Conservation (phyloP, 2,113 vertebrate species). For the Platichthys stellatus region DNA sequence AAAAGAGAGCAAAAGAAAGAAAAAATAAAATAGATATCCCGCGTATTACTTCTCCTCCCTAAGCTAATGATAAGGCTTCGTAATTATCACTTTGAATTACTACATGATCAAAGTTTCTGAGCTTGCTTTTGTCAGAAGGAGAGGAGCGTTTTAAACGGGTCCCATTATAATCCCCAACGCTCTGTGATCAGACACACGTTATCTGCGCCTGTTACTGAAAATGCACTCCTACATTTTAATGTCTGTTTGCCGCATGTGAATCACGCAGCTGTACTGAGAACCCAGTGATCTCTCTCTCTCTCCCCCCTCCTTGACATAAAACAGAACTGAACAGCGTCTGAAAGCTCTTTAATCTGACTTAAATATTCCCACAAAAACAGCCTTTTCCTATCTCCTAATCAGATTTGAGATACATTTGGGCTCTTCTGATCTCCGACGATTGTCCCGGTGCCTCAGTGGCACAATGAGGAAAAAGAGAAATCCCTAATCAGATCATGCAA, state of each 20-base stretch:
- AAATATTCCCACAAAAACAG: conserved; percentile 51
- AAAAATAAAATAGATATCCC: neutral
- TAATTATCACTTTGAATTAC: conserved; percentile 56
- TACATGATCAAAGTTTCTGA: conserved; percentile 61
- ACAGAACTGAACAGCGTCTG: conserved; percentile 64
- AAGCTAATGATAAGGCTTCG: conserved; percentile 49
- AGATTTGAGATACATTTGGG: conserved; percentile 50
- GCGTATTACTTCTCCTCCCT: conserved; percentile 19
- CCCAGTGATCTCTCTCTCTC: conserved; percentile 38
- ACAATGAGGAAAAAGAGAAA: conserved; percentile 12
- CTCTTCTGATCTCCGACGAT: conserved; percentile 46
- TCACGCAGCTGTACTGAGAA: conserved; percentile 10
- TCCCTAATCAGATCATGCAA: conserved; percentile 4
- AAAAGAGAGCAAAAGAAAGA: too few species aligned
- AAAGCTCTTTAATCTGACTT: conserved; percentile 70
- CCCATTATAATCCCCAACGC: conserved; percentile 46
- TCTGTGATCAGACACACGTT: conserved; percentile 54
- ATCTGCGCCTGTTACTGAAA: conserved; percentile 55
- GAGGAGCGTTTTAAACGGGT: conserved; percentile 48
- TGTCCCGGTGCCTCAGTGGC: conserved; percentile 37
- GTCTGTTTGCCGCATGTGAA: conserved; percentile 49
- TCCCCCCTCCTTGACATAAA: conserved; percentile 28
- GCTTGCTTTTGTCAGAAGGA: conserved; percentile 38
- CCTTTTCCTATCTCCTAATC: conserved; percentile 34
- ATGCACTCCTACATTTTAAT: conserved; percentile 50